Evolutionary conservation across 2,888 invertebrate species (phyloP).

Genomic region (Sinohyriopsis cumingii): DNA sequence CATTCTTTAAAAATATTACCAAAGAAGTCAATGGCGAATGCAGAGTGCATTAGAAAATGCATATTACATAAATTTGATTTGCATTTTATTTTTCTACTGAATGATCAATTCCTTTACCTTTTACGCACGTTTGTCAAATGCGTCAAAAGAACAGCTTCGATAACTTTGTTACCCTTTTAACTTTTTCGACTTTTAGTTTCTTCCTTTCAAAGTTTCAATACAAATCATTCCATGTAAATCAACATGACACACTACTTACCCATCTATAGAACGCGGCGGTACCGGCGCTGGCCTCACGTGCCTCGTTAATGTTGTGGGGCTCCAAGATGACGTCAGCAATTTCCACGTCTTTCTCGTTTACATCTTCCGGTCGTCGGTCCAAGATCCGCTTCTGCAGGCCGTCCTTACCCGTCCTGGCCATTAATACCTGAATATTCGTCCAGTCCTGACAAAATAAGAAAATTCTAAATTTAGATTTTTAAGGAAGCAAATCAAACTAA

Average conservation of each 20-base stretch:
- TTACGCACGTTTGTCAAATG: no score
- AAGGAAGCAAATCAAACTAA: no score
- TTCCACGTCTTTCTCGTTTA: conserved; percentile 21
- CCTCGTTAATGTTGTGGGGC: conserved; percentile 32
- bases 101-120: no score
- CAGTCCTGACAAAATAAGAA: conserved; percentile 34
- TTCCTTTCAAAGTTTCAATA: no score
- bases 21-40: no score
- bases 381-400: conserved; percentile 39
- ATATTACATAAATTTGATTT: no score
- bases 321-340: conserved; percentile 34
- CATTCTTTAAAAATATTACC: no score
- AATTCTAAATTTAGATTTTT: not conserved
- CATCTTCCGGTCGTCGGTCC: conserved; percentile 30
- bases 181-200: no score
- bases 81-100: no score
- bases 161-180: no score
- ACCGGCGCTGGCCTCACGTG: conserved; percentile 38
- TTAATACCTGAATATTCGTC: conserved; percentile 41
- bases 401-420: conserved; percentile 37
- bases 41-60: no score
- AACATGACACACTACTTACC: conserved; percentile 26
- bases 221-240: not conserved
- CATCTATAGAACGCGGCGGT: conserved; percentile 45
- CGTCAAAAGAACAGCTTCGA: no score